A percentile compares a stretch with the other conserved stretches of the same genome.
Evolutionary conservation across 2,797 vertebrate species (phyloP).

Genomic region (Sparus aurata): DNA sequence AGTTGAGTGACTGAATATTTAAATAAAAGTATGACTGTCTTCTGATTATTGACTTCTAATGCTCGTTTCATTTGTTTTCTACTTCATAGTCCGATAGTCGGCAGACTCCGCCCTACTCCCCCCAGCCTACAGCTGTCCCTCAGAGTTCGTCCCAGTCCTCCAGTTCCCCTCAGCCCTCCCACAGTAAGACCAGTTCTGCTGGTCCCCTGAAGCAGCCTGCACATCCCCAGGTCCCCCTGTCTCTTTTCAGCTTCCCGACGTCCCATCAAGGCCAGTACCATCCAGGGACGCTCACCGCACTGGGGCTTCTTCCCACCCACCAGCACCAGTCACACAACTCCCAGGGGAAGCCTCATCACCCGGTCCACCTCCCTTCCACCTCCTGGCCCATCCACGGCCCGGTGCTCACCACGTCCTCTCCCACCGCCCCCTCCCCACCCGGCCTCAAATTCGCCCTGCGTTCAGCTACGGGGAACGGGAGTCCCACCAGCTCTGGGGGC

Average conservation of each 20-base stretch:
- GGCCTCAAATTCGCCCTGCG: conserved; percentile 89
- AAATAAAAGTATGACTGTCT: not conserved
- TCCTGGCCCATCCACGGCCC: conserved; percentile 95
- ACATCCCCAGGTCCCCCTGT: conserved; percentile 88
- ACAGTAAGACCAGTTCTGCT: conserved; percentile 80
- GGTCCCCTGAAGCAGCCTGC: conserved; percentile 71
- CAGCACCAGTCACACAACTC: conserved; percentile 85
- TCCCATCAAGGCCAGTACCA: conserved; percentile 92
- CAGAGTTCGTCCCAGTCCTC: conserved; percentile 89
- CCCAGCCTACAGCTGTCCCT: conserved; percentile 89
- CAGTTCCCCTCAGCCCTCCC: conserved; percentile 90
- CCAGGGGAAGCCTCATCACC: conserved; percentile 78
- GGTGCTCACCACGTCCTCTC: conserved; percentile 88
- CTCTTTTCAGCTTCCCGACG: conserved; percentile 92
- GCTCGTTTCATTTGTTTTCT: not conserved
- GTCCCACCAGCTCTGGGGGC: conserved; percentile 72
- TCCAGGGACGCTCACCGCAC: conserved; percentile 85
- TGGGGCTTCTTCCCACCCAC: conserved; percentile 91
- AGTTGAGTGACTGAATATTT: not conserved
- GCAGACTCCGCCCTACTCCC: conserved; percentile 94
- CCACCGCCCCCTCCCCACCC: conserved; percentile 83
- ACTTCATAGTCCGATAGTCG: conserved; percentile 91
- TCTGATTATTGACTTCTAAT: not conserved
- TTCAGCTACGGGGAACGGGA: conserved; percentile 78
- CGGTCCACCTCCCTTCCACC: conserved; percentile 85